Conservation (phyloP, 2,113 vertebrate genomes). For the Vombatus ursinus region DNA sequence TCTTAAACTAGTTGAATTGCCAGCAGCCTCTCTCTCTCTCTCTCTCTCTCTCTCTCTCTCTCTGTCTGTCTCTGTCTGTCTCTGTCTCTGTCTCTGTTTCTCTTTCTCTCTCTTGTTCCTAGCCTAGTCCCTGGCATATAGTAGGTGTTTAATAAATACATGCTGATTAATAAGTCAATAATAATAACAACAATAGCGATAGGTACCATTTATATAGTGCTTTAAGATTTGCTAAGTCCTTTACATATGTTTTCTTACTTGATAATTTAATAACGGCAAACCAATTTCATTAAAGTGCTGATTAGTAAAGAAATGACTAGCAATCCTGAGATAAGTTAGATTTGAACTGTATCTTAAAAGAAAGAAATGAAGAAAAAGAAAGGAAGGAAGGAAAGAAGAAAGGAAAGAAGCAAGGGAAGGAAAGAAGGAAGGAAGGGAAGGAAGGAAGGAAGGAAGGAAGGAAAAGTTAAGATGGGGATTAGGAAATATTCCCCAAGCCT, state of each 20-base stretch:
- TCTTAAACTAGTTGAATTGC: no score
- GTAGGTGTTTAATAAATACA: background rate
- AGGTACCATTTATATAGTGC: background rate
- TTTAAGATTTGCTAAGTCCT: background rate
- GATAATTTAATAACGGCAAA: slow-evolving; percentile 14
- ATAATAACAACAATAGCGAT: background rate
- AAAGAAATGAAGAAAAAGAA: no score
- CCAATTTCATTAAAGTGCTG: slow-evolving; percentile 33
- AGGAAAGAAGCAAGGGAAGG: no score
- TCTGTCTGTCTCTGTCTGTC: background rate
- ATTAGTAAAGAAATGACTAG: slow-evolving; percentile 59
- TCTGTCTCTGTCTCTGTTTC: background rate
- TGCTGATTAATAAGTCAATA: background rate
- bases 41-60: background rate
- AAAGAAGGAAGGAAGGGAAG: background rate
- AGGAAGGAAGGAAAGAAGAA: background rate
- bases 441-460: background rate
- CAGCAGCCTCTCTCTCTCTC: background rate
- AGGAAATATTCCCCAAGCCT: background rate
- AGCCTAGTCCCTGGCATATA: background rate
- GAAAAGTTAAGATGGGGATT: slow-evolving; percentile 68
- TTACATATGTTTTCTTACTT: background rate
- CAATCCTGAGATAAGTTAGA: slow-evolving; percentile 43
- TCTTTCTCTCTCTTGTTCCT: background rate
- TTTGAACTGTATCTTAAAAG: background rate